These are phyloP conservation scores for Mesembrinibis cayennensis DNA, from an alignment of 2,113 vertebrate species.

Conservation along the genomic window DNA sequence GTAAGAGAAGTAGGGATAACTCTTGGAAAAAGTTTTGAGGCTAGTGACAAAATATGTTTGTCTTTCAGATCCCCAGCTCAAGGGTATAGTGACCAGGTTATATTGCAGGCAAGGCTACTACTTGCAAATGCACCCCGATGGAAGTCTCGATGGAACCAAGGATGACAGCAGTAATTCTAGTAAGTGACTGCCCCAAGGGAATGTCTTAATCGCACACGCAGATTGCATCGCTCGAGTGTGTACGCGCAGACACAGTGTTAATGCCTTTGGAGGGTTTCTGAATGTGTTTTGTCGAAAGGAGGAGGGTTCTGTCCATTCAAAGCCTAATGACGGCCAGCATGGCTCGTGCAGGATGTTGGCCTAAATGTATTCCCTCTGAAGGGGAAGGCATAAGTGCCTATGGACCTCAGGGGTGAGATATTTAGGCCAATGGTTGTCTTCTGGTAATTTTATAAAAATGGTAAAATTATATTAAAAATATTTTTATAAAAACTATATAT, in stretches of 20 bases:
- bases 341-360: not conserved
- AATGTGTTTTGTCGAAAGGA: not conserved
- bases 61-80: constrained; percentile 99
- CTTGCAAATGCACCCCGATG: constrained; percentile 99
- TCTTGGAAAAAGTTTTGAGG: constrained; percentile 54
- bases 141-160: constrained; percentile 99
- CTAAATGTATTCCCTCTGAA: constrained; percentile 7
- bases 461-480: not conserved
- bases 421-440: constrained; percentile 7
- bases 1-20: constrained; percentile 36
- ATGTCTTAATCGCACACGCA: not conserved
- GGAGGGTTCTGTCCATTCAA: not conserved
- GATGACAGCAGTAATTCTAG: constrained; percentile 99
- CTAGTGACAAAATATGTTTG: constrained; percentile 77
- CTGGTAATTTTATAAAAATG: not conserved
- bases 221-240: not conserved
- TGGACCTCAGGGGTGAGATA: not conserved
- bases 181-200: constrained; percentile 72
- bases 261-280: constrained; percentile 20
- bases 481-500: not conserved
- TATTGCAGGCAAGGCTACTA: constrained; percentile 99
- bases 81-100: constrained; percentile 99
- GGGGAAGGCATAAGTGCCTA: not conserved
- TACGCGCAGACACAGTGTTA: not conserved
- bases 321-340: not conserved